A percentile compares a stretch with the other conserved stretches of the same genome.
These are phyloP conservation scores for Hydrolagus affinis DNA, from an alignment of 2,113 vertebrate genomes.

Conservation along the genomic window DNA sequence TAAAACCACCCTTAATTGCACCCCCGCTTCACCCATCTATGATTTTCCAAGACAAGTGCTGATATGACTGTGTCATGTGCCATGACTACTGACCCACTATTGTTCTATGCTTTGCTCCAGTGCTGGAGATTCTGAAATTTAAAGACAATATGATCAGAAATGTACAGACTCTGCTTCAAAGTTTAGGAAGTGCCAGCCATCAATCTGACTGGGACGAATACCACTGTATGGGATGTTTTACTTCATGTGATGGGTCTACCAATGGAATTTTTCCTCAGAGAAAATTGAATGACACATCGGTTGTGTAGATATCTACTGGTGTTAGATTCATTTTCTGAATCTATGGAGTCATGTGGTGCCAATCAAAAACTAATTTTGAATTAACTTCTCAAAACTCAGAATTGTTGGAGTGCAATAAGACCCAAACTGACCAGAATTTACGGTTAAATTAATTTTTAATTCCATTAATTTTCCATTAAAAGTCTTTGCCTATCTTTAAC, in stretches of 20 bases:
- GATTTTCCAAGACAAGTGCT: neutral
- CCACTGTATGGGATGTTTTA: neutral
- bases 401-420: neutral
- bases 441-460: neutral
- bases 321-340: neutral
- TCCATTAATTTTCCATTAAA: neutral
- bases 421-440: neutral
- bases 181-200: constrained; percentile 14
- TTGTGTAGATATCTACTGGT: neutral
- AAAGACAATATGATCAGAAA: neutral
- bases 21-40: neutral
- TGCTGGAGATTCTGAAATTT: neutral
- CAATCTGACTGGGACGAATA: neutral
- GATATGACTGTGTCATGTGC: neutral
- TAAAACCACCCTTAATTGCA: constrained; percentile 6
- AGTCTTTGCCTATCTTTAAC: neutral
- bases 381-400: neutral
- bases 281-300: neutral
- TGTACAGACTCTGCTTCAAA: neutral
- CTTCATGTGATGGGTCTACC: neutral
- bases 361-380: neutral
- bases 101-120: neutral
- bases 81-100: neutral
- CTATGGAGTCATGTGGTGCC: neutral
- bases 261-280: neutral